Base-by-base conservation (phyloP, 2,113 vertebrate species). In the Equus przewalskii region DNA sequence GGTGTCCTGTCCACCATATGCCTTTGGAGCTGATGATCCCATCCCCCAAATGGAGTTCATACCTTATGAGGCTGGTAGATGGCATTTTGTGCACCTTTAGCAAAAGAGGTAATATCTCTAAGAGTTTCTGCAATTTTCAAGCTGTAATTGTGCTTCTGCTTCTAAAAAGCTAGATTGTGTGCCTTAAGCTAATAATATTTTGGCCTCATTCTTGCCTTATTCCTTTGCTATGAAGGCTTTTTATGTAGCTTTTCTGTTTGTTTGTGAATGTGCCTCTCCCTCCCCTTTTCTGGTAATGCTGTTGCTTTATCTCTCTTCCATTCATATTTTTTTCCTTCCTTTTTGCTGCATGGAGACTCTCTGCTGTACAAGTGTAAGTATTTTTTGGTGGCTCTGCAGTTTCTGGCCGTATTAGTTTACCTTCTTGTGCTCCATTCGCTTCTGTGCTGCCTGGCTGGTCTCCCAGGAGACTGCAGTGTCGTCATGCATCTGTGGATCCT, bases 351-450 rank as follows among this genome's bases (percentile, higher is more conserved):
- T 99, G 99, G 99, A 99, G 99, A 99, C 99, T 99, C 99, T 99
- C 98, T 99, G 99, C 99, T 99, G 99, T 99, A 99, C 99, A 99
- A 99, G 99, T 99, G 99, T 99, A 99, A 99, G 99, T 99, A 99
- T 97, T 98, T 98, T 98, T 94, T 96, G 97, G 80, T 46, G 98
- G 98, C 98, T 97, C 96, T 98, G 98, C 97, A 96, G 86, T 97
- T 98, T 98, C 98, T 98, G 96, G 96, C 98, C 91, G 3, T 98
- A 96, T 86, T 98, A 95, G 92, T 98, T 98, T 97, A 90, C 28
- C 6, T 83, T 98, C 98, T 96, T 89, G 93, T 96, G 98, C 98
- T 98, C 93, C 95, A 80, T 98, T 98, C 98, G 98, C 98, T 98
- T 98, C 97, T 96, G 89, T 94, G 91, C 91, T 98, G 97, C 97